phyloP scores from a whole-genome alignment of 2,888 invertebrate species.

The Caenorhabditis sp. region DNA sequence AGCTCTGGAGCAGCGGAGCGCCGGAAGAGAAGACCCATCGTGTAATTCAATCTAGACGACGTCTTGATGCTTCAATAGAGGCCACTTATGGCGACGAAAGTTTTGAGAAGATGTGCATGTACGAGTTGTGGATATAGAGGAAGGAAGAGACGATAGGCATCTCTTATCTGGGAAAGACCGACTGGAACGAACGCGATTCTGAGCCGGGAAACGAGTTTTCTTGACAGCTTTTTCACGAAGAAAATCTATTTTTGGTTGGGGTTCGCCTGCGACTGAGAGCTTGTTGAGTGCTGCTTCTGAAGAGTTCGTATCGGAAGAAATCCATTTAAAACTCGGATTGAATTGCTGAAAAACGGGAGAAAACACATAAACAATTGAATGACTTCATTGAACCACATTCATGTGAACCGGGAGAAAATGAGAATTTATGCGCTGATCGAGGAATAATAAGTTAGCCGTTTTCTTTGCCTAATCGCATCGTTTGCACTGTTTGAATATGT shows the following conservation, averaged over 20 bases:
- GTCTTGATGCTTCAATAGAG: slow-evolving; percentile 63
- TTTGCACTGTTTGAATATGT: slow-evolving; percentile 43
- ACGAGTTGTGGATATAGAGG: not conserved
- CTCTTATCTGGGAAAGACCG: slow-evolving; percentile 26
- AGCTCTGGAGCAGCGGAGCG: slow-evolving; percentile 43
- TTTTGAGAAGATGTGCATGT: slow-evolving; percentile 29
- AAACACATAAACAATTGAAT: not conserved
- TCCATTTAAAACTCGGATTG: too few relatives aligned
- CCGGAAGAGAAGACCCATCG: slow-evolving; percentile 59
- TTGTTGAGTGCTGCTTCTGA: slow-evolving; percentile 6
- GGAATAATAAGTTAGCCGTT: slow-evolving; percentile 45
- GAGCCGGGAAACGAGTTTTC: slow-evolving; percentile 38
- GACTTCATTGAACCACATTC: slow-evolving; percentile 20
- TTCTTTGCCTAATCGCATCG: slow-evolving; percentile 41
- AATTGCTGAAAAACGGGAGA: too few relatives aligned
- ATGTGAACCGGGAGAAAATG: slow-evolving; percentile 32
- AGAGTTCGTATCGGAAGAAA: slow-evolving; percentile 4
- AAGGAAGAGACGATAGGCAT: not conserved
- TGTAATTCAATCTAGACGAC: slow-evolving; percentile 64
- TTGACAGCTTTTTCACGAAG: slow-evolving; percentile 21
- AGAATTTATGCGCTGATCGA: slow-evolving; percentile 34
- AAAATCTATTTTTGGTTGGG: slow-evolving; percentile 33
- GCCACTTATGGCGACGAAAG: slow-evolving; percentile 60
- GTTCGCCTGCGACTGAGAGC: not conserved
- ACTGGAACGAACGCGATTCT: slow-evolving; percentile 34